Conservation (phyloP, 2,797 vertebrate genomes). For the Danio choprae region DNA sequence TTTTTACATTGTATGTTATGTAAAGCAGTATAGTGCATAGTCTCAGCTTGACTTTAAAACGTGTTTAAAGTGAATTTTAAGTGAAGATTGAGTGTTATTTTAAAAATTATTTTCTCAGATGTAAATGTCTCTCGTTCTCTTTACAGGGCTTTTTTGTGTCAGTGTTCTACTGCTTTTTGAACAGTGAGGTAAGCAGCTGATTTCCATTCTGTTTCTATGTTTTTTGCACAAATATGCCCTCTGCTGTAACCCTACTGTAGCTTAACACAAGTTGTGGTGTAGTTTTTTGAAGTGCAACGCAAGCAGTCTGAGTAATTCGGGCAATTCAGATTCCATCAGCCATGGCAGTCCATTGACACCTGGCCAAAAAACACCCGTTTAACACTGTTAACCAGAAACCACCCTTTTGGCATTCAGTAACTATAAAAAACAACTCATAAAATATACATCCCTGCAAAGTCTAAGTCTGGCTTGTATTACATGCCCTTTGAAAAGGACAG, state of each 20-base stretch:
- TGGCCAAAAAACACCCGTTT: conserved; percentile 39
- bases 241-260: neutral
- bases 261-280: conserved; percentile 29
- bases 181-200: conserved; percentile 91
- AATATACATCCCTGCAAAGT: conserved; percentile 48
- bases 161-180: conserved; percentile 98
- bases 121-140: conserved; percentile 23
- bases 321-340: conserved; percentile 23
- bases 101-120: neutral
- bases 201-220: neutral
- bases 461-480: conserved; percentile 42
- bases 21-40: neutral
- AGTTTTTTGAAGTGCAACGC: conserved; percentile 34
- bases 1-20: too few species aligned
- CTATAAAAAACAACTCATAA: conserved; percentile 45
- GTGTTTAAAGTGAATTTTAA: neutral
- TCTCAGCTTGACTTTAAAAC: neutral
- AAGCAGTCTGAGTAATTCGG: conserved; percentile 47
- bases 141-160: conserved; percentile 97
- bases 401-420: conserved; percentile 18
- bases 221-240: neutral
- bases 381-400: conserved; percentile 11
- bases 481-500: conserved; percentile 21
- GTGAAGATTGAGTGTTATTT: neutral
- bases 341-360: conserved; percentile 12